Evolutionary conservation across 2,797 vertebrate species (phyloP).

Genomic region (Myotis myotis): DNA sequence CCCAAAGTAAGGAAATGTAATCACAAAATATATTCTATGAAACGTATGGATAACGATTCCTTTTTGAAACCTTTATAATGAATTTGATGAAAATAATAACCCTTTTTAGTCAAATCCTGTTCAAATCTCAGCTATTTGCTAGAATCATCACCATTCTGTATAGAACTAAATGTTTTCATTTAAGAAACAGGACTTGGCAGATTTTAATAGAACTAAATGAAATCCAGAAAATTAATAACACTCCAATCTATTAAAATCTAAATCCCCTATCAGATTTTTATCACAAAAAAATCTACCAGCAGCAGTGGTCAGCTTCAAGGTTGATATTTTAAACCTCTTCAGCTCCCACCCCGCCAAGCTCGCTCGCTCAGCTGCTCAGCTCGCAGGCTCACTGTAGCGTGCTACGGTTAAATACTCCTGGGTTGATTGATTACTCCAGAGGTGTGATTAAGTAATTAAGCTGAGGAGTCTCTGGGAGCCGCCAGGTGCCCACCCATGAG

Average conservation of each 20-base stretch:
- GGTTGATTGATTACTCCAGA: too few relatives aligned
- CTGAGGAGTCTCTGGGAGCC: too few relatives aligned
- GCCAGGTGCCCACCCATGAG: too few relatives aligned
- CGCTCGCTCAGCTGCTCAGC: too few relatives aligned
- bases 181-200: slow-evolving; percentile 46
- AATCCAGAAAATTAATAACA: slow-evolving; percentile 8
- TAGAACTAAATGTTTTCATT: slow-evolving; percentile 36
- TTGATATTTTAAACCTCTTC: background rate
- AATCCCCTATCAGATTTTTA: slow-evolving; percentile 19
- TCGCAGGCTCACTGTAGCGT: too few relatives aligned
- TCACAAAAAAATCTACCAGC: background rate
- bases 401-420: too few relatives aligned
- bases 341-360: too few relatives aligned
- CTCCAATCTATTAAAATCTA: slow-evolving; percentile 5
- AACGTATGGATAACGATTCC: background rate
- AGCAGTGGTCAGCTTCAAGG: background rate
- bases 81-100: background rate
- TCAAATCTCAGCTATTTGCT: slow-evolving; percentile 18
- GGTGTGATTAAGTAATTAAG: too few relatives aligned
- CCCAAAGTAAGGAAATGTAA: slow-evolving; percentile 85
- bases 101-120: slow-evolving; percentile 12
- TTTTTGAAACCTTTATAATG: background rate
- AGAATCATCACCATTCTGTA: background rate
- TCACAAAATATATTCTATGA: background rate
- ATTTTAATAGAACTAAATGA: slow-evolving; percentile 42